Base-by-base conservation (phyloP, 2,797 vertebrate species). In the Sebastes dallii region DNA sequence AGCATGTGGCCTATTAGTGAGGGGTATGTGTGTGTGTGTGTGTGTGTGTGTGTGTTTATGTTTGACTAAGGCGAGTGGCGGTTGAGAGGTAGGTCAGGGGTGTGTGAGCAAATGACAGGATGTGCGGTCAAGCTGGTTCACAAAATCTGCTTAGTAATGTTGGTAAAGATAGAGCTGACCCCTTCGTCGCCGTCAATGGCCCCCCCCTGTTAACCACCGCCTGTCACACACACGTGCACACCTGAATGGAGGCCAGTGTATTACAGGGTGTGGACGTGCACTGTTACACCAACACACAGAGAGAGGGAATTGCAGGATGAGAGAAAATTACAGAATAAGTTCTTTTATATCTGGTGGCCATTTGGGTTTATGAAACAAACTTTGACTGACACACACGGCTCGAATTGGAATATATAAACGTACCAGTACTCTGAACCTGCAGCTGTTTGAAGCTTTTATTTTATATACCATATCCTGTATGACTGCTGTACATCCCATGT, bases 141-240 rank as follows among this genome's bases (percentile, higher is more conserved):
- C 34, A 72, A 46, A 87, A 89, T 80, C 77, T 87, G 86, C 81
- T 86, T 72, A 65, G 84, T 86, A 85, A 89, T 86, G 81, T 73
- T 74, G 72, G 79, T 86, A 82, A 84, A 92, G 83, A 90, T 86
- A 90, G 83, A 83, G 58, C 42, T 82, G 81, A 89, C 88, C 89
- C 76, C 70, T 72, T 7, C n/a, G n/a, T 69, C 29, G 50, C 80
- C 22, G 18, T 86, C 86, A 89, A 85, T 82, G 80, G 16, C 39
- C 59, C 80, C 59, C 80, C 52, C 74, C 75, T 58, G 83, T 88
- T 83, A 79, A 84, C 81, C 73, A 6, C 66, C 5, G 18, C 55
- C 75, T 71, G 71, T 69, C 70, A 22, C 82, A 46, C 77, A 77
- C 71, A 39, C 54, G 55, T 66, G 5, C 72, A 42, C 86, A 87